Evolutionary conservation across 2,888 invertebrate species (phyloP), one percentile per base, ranked within the genome.

Genomic region (Drosophila barbarae): DNA sequence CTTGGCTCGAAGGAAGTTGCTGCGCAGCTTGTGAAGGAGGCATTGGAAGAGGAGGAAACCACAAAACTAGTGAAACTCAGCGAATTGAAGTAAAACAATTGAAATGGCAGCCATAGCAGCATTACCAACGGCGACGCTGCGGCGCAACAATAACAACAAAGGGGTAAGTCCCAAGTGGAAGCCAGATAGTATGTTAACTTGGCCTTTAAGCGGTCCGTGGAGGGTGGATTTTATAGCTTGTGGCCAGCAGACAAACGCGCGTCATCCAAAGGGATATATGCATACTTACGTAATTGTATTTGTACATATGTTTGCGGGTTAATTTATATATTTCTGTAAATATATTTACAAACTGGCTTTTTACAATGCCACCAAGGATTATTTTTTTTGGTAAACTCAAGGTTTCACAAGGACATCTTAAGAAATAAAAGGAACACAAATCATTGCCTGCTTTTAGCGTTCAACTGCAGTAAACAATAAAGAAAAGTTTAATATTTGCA

Each of bases 1-100:
- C 53, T 71, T 73, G 84, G 46, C 84, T 78, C 68, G 59, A 57
- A 71, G 84, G 72, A 78, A 70, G 71, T 71, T 78, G 79, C 74
- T 76, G 82, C 84, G 72, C 70, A 76, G 71, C 59, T 53, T 49
- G 49, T 34, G 36, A 50, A 35, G 21, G 21, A 28, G 47, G 26
- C 26, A 26, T 26, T 65, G 32, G 34, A 58, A 35, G n/a, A 47
- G 53, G 44, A 56, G 38, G 34, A 15, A 26, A 0, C 21, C 34
- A 34, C 21, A 30, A 21, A 44, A 58, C 59, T 58, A 34, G 46
- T 60, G 12, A 21, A 60, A 47, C 18, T 21, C 46, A 9, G 44
- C 4, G 13, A 44, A 30, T 18, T 56, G 6, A 35, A 15, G 30
- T 32, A 23, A 21, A 46, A 51, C 28, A 26, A 55, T 34, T 61